Conservation (phyloP, 2,888 invertebrate genomes). For the Mesorhabditis sp. region DNA sequence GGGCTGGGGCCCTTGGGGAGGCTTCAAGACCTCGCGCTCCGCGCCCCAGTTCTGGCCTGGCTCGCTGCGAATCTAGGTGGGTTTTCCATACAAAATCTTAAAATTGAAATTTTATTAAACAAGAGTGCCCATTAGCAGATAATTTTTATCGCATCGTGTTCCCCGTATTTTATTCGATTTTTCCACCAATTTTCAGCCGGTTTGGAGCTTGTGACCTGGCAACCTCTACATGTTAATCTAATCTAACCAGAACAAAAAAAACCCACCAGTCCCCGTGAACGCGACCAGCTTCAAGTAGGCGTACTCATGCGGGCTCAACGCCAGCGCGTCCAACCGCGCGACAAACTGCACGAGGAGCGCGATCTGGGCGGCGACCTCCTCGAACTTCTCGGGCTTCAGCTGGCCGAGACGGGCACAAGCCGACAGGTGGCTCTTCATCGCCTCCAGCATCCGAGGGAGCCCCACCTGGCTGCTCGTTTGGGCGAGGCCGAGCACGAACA, state of each 20-base stretch:
- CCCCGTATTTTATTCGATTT: too few relatives aligned
- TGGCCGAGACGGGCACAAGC: conserved; percentile 69
- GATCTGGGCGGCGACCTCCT: conserved; percentile 30
- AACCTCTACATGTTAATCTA: too few relatives aligned
- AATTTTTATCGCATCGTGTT: too few relatives aligned
- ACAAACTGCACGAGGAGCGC: conserved; percentile 22
- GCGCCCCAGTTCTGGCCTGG: too few relatives aligned
- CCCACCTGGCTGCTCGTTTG: conserved; percentile 75
- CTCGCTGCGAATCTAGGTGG: too few relatives aligned
- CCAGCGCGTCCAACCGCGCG: conserved; percentile 29
- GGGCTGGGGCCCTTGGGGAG: too few relatives aligned
- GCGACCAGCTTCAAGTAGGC: conserved; percentile 56
- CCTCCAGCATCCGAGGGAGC: conserved; percentile 70
- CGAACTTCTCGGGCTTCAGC: conserved; percentile 52
- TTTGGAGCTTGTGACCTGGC: too few relatives aligned
- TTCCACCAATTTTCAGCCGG: too few relatives aligned
- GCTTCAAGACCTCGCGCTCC: too few relatives aligned
- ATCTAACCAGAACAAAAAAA: not conserved
- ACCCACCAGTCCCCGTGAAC: conserved; percentile 48
- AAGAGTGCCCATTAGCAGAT: too few relatives aligned
- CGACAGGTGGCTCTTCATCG: conserved; percentile 77
- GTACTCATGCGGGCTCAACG: conserved; percentile 44
- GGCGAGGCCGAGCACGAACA: conserved; percentile 83
- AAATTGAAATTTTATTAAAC: too few relatives aligned
- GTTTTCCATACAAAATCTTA: too few relatives aligned